Evolutionary conservation across 92 coral and sea anemone species (phyloP), one percentile per base, ranked within the genome.

Genomic region (Parazoanthus swiftii): DNA sequence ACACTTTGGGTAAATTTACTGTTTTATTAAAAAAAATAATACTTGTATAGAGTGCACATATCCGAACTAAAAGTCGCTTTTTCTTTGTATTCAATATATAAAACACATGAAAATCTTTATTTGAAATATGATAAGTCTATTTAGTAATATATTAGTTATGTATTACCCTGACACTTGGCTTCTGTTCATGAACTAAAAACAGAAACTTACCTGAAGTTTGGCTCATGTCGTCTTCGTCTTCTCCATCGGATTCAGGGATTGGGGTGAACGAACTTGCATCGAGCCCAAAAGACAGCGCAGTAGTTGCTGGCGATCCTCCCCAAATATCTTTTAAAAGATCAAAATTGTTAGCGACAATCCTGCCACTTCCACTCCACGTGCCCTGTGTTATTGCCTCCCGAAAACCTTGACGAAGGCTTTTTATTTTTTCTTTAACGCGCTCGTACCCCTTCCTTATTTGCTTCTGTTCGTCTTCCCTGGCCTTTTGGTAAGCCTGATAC

Each of bases 261-360:
- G 80, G 80, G 13, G 35, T 1, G 26, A 76, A 76, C 15, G 80
- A 0, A 15, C 80, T 76, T 76, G 1, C 80, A 76, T 76, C 80
- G 0, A 76, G 26, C 35, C 80, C 80, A 20, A 76, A 42, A 3
- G 54, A 76, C 80, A 76, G 35, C 3, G 58, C 35, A 42, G 80
- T 76, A 3, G 80, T 76, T 20, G 80, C 80, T 39, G 80, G 80
- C 6, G 58, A 76, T n/a, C 80, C 58, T 0, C 80, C 80, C 80
- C 80, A 76, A 20, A 38, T 76, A 0, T 76, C 80, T n/a, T 76
- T 76, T 1, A 76, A 1, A 0, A 76, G 80, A 10, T 76, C 80
- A 76, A 76, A 76, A 20, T 76, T 76, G 80, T 76, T 15, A 1
- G 14, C 35, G 80, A 76, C 80, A 20, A 76, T 76, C 80, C 56